Base-by-base conservation (phyloP, 2,888 invertebrate species). In the Deroplatys truncata region DNA sequence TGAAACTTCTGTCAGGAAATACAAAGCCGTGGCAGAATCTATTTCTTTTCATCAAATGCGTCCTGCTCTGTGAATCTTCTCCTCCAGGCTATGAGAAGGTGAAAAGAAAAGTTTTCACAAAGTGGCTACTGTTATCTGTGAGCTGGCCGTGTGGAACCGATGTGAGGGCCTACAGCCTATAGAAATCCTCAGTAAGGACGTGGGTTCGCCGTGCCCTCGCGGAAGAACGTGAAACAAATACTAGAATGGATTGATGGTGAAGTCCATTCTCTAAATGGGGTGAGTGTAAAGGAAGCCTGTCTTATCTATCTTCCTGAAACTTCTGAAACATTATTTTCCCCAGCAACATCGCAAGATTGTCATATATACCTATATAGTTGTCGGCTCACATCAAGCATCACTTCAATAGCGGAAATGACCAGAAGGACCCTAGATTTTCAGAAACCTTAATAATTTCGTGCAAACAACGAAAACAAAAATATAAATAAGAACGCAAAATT, bases 181-280 rank as follows among this genome's bases (percentile, higher is more conserved):
- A 72, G 56, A 72, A 72, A 72, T 72, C 56, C 20, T 72, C 20
- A 43, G 43, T 43, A 72, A 72, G 56, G 56, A 72, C 20, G 56
- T 56, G 15, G 56, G 56, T 2, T 5, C 35, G 43, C 13, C 43
- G 13, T 43, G n/a, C 56, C 87, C 82, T 82, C 29, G 82, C 87
- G n/a, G 43, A n/a, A 82, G n/a, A 29, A 87, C 87, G 87, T 87
- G 87, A 87, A 87, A 87, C 87, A 87, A 87, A 87, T 87, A 87
- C 87, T 1, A 16, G 87, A 87, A 35, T 43, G 82, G 83, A 35
- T 87, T 83, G 87, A 83, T 87, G 72, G 28, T 20, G 83, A 83
- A 29, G 29, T 72, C 16, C 16, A 28, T 13, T 28, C 72, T 86
- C 82, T 86, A 31, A 29, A 86, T 28, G 10, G 35, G 35, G 35